Evolutionary conservation across 2,113 vertebrate genomes (phyloP).

Genomic region (Scomber colias): DNA sequence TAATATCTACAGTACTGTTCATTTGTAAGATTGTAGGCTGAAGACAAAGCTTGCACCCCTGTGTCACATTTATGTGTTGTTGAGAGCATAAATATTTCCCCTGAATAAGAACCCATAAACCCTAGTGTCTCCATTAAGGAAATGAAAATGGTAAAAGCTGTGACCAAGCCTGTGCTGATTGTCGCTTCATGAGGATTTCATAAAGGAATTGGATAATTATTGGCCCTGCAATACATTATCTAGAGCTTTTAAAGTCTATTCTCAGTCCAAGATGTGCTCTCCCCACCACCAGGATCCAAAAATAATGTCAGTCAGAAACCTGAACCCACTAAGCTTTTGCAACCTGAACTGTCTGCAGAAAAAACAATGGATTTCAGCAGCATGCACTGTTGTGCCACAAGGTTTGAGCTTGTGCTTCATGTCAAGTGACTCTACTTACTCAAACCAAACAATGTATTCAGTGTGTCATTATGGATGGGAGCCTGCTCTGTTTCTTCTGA

Average conservation of each 20-base stretch:
- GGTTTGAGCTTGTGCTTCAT: conserved; percentile 53
- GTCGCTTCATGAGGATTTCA: conserved; percentile 65
- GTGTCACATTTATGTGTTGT: conserved; percentile 61
- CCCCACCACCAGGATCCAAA: conserved; percentile 32
- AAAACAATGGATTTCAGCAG: conserved; percentile 65
- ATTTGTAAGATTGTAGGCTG: conserved; percentile 30
- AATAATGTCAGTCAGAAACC: conserved; percentile 56
- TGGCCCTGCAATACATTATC: conserved; percentile 60
- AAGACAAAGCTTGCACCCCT: conserved; percentile 17
- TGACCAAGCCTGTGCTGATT: conserved; percentile 64
- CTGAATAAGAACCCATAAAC: conserved; percentile 67
- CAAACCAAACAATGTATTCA: conserved; percentile 71
- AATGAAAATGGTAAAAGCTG: conserved; percentile 65
- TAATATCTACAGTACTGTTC: conserved; percentile 32
- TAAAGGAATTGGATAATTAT: conserved; percentile 68
- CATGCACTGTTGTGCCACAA: conserved; percentile 29
- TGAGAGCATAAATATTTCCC: conserved; percentile 61
- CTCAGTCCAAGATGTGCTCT: conserved; percentile 20
- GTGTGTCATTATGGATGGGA: conserved; percentile 56
- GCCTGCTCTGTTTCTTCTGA: conserved; percentile 3
- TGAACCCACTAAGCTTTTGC: conserved; percentile 47
- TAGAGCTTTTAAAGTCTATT: conserved; percentile 42
- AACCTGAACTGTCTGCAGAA: conserved; percentile 59
- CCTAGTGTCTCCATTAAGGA: conserved; percentile 70
- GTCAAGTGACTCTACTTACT: conserved; percentile 80